These are phyloP conservation scores for Drosophila nr. perissopoda DNA, from an alignment of 2,888 invertebrate species.

Conservation along the genomic window DNA sequence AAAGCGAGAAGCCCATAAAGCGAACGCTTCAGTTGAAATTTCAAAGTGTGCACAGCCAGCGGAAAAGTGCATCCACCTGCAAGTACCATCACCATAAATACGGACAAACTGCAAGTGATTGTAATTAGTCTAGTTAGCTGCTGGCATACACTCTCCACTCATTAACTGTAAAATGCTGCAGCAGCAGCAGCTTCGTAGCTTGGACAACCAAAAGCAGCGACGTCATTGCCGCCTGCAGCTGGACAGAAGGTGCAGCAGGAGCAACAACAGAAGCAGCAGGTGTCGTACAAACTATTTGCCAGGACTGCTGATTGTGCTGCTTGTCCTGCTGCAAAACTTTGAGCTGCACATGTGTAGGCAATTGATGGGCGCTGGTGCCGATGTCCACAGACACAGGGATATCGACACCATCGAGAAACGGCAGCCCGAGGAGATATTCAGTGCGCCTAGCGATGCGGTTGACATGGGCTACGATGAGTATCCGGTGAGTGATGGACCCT, in stretches of 20 bases:
- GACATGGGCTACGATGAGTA: constrained; percentile 83
- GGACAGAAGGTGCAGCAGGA: constrained; percentile 20
- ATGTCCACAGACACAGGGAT: constrained; percentile 10
- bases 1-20: constrained; percentile 63
- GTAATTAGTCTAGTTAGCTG: constrained; percentile 37
- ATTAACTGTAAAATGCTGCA: constrained; percentile 27
- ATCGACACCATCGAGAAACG: constrained; percentile 37
- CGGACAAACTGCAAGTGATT: background rate
- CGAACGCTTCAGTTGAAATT: constrained; percentile 74
- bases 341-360: constrained; percentile 75
- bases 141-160: constrained; percentile 12
- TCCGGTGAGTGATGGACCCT: constrained; percentile 75
- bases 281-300: constrained; percentile 56
- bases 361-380: constrained; percentile 37
- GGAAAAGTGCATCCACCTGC: constrained; percentile 38
- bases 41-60: constrained; percentile 55
- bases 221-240: constrained; percentile 32
- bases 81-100: constrained; percentile 1
- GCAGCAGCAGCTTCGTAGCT: constrained; percentile 1
- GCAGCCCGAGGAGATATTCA: constrained; percentile 77
- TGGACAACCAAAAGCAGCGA: constrained; percentile 25
- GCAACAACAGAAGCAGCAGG: constrained; percentile 13
- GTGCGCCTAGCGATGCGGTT: constrained; percentile 65
- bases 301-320: constrained; percentile 64
- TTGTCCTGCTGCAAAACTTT: constrained; percentile 70